Base-by-base conservation (phyloP, 2,888 invertebrate genomes). In the Hanleya hanleyi region DNA sequence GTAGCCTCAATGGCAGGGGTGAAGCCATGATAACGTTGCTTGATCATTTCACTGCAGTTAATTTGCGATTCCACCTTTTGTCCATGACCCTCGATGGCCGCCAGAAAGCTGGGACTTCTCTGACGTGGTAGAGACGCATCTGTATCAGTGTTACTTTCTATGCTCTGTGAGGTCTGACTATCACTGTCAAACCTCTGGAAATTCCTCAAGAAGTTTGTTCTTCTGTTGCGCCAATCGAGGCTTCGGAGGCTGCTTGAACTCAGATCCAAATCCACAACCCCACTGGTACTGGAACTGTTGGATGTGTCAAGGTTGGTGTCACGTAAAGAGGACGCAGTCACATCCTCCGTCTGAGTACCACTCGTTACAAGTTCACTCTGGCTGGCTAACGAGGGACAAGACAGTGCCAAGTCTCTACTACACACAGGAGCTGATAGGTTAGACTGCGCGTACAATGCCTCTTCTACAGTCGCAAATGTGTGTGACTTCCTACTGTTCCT, bases 261-360 rank as follows among this genome's bases (percentile, higher is more conserved):
- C 69, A 81, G 67, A 33, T 81, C 83, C 51, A 80, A 64, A 37
- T 77, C 78, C 4, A 74, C 37, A 3, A 77, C 74, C 9, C 80
- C 82, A 66, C 82, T 82, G 6, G 84, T 83, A 75, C 82, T 83
- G 22, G 84, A 84, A 50, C 83, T 82, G 22, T 81, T 84, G 50
- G 83, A 82, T n/a, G 84, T 78, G 74, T 80, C 79, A 29, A 80
- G 71, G 35, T 71, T 66, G 22, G 68, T 64, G n/a, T n/a, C n/a
- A 38, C 69, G 47, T 37, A 41, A 65, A 1, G 41, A 35, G 26
- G 37, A n/a, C 36, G 26, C 36, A 26, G 35, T 37, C 49, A 64
- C 47, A 38, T 37, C 49, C 37, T 74, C 74, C 32, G 68, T 71
- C 26, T 65, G 69, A n/a, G 70, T 73, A 35, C 47, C 62, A 26